Evolutionary conservation across 2,113 vertebrate species (phyloP).

Genomic region (Amphiprion percula): DNA sequence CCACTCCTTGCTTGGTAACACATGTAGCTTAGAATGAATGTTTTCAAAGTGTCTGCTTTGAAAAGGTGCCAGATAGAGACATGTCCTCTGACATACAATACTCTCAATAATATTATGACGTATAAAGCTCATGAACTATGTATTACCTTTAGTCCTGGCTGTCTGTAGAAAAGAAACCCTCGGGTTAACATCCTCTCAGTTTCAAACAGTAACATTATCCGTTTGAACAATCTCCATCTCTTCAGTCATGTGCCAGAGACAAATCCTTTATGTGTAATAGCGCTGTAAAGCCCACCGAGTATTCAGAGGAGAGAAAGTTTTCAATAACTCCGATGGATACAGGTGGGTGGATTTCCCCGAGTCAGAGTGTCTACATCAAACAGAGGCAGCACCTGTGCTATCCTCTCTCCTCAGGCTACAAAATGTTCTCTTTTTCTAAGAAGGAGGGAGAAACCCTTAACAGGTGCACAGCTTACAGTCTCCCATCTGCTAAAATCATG

Average conservation of each 20-base stretch:
- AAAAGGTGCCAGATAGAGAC: too few species aligned
- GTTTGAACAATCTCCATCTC: neutral
- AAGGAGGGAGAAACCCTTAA: constrained; percentile 36
- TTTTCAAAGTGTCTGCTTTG: neutral
- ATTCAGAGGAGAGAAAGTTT: constrained; percentile 41
- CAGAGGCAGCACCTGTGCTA: constrained; percentile 51
- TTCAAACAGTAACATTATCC: constrained; percentile 12
- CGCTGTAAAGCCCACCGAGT: constrained; percentile 6
- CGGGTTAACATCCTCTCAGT: neutral
- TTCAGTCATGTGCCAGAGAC: constrained; percentile 30
- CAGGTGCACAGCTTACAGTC: constrained; percentile 59
- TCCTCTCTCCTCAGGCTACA: constrained; percentile 57
- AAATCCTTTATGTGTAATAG: neutral
- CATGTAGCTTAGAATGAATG: neutral
- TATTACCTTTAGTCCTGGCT: neutral
- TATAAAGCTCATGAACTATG: neutral
- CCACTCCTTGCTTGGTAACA: constrained; percentile 1
- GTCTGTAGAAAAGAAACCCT: neutral
- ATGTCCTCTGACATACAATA: neutral
- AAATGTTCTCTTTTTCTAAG: constrained; percentile 45
- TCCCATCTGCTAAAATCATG: constrained; percentile 43
- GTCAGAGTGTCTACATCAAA: constrained; percentile 61
- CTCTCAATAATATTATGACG: neutral
- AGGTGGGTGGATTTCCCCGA: constrained; percentile 65
- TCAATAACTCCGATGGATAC: constrained; percentile 41